Percentiles rank a stretch among this genome's conserved stretches.
Evolutionary conservation across 35 echinoderm and acorn worm genomes (phyloP).

Genomic region (Stichopus chloronotus): DNA sequence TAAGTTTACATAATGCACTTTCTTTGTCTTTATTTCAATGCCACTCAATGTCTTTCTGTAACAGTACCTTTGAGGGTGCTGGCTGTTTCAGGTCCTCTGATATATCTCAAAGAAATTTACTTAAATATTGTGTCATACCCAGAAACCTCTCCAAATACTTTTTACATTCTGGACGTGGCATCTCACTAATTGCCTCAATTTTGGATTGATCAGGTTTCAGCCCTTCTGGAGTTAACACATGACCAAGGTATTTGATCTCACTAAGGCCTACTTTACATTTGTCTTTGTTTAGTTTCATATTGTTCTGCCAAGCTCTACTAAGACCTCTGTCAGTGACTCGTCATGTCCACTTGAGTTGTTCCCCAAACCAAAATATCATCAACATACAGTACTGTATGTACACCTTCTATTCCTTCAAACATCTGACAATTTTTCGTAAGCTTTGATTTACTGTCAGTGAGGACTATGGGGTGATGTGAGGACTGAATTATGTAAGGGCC

Average conservation of each 20-base stretch:
- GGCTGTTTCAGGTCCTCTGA: background rate
- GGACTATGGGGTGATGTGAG: too few relatives aligned
- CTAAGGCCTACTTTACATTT: conserved; percentile 2
- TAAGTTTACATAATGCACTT: conserved; percentile 8
- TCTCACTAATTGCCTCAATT: background rate
- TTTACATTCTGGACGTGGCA: conserved; percentile 9
- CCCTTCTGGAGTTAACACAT: background rate
- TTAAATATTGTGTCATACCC: conserved; percentile 30
- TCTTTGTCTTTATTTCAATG: conserved; percentile 5
- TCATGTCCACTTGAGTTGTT: conserved; percentile 40
- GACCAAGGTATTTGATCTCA: background rate
- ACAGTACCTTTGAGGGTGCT: background rate
- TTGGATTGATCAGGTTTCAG: conserved; percentile 16
- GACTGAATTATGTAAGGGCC: too few relatives aligned
- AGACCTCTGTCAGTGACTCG: background rate
- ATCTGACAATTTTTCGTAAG: background rate
- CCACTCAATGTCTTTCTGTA: conserved; percentile 31
- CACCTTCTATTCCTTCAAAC: background rate
- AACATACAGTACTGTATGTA: background rate
- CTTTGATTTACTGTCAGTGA: background rate
- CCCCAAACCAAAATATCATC: conserved; percentile 63
- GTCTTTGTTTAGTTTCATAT: background rate
- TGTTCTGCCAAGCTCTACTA: background rate
- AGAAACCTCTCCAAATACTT: conserved; percentile 8
- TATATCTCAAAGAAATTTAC: conserved; percentile 21